phyloP scores from a whole-genome alignment of 2,113 vertebrate species.

The Otolemur garnettii region DNA sequence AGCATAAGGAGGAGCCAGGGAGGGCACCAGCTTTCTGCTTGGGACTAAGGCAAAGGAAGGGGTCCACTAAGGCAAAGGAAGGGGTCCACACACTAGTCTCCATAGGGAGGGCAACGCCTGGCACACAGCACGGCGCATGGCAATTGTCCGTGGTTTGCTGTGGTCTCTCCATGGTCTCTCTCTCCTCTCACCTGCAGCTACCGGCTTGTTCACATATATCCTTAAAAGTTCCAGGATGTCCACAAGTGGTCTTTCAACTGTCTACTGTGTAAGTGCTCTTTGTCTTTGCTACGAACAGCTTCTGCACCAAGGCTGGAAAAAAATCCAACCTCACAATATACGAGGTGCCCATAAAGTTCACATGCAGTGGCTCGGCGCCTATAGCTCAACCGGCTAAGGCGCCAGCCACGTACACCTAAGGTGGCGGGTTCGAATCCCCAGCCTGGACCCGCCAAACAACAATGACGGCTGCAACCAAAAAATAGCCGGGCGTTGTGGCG shows the following conservation, averaged over 20 bases:
- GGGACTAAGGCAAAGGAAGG: neutral
- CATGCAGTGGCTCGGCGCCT: no score
- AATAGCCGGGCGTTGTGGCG: no score
- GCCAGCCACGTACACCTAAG: no score
- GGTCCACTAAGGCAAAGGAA: neutral
- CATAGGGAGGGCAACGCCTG: neutral
- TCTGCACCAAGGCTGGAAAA: neutral
- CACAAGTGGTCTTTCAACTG: neutral
- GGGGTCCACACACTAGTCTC: neutral
- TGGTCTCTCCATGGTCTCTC: neutral
- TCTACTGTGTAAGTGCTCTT: constrained; percentile 73
- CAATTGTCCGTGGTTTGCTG: accelerated
- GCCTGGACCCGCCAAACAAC: no score
- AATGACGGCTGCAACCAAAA: no score
- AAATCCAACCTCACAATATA: neutral
- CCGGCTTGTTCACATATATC: constrained; percentile 49
- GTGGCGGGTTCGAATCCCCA: no score
- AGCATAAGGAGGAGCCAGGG: neutral
- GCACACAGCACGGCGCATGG: neutral
- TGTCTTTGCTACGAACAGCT: neutral
- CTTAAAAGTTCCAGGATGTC: neutral
- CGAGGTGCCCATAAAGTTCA: no score
- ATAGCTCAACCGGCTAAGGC: no score
- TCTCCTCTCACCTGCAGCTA: constrained; percentile 53
- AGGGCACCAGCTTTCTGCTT: neutral